Conservation (phyloP, 2,113 vertebrate genomes). For the Embiotoca jacksoni region DNA sequence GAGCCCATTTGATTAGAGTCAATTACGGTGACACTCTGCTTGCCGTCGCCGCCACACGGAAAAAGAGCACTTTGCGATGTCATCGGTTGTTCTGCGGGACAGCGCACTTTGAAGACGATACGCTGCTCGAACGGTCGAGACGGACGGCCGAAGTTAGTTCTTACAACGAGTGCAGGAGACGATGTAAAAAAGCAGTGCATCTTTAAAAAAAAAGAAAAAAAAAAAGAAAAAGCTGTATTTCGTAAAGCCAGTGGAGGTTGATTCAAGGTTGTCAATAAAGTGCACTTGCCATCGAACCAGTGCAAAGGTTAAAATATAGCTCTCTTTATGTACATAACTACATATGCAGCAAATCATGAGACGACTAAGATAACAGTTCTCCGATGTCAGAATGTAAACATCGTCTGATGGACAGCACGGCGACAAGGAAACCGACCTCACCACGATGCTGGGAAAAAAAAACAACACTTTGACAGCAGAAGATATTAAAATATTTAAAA, state of each 20-base stretch:
- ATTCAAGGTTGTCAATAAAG: conserved; percentile 70
- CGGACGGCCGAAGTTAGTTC: conserved; percentile 42
- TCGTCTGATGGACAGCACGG: conserved; percentile 54
- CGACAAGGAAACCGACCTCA: conserved; percentile 31
- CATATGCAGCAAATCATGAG: conserved; percentile 44
- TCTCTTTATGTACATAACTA: conserved; percentile 57
- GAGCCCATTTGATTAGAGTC: conserved; percentile 75
- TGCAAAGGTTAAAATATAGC: conserved; percentile 69
- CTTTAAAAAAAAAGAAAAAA: conserved; percentile 2
- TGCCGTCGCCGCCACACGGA: conserved; percentile 41
- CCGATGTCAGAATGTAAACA: conserved; percentile 57
- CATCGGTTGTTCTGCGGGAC: conserved; percentile 50
- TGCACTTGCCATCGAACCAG: conserved; percentile 65
- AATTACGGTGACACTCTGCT: conserved; percentile 74
- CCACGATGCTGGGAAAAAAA: conserved; percentile 5
- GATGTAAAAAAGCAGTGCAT: conserved; percentile 18
- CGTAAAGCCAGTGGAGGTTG: conserved; percentile 57
- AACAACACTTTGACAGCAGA: conserved; percentile 43
- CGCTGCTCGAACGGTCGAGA: conserved; percentile 27
- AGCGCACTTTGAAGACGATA: conserved; percentile 40
- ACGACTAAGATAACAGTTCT: conserved; percentile 44
- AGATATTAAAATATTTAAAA: neutral
- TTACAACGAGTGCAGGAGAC: neutral
- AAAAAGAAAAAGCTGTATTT: conserved; percentile 13
- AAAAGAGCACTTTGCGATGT: conserved; percentile 62